Conservation (phyloP, 2,797 vertebrate genomes). For the Myotis daubentonii region DNA sequence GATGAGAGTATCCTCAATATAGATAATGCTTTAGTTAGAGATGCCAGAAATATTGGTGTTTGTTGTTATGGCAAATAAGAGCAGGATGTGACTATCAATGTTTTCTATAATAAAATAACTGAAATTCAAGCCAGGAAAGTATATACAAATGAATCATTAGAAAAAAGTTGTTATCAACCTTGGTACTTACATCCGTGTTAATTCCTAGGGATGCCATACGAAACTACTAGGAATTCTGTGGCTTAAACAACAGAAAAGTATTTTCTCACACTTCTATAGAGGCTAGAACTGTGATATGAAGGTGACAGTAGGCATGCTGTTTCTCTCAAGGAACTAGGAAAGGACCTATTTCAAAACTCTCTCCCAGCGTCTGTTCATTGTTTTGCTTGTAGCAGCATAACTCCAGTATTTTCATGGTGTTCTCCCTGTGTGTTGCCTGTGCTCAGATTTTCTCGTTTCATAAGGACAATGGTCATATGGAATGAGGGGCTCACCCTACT, state of each 20-base stretch:
- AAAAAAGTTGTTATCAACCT: not conserved
- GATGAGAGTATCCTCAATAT: not conserved
- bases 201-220: not conserved
- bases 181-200: not conserved
- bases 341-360: not conserved
- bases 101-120: not conserved
- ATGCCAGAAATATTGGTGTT: not conserved
- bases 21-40: not conserved
- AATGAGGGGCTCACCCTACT: rapidly evolving
- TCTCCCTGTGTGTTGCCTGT: not conserved
- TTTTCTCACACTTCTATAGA: not conserved
- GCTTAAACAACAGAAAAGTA: not conserved
- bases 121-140: not conserved
- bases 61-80: not conserved
- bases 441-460: not conserved
- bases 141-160: not conserved
- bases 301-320: not conserved
- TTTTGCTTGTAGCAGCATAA: not conserved
- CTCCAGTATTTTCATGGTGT: not conserved
- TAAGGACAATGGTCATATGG: not conserved
- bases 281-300: not conserved
- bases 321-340: not conserved
- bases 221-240: not conserved
- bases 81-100: not conserved
- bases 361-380: not conserved